Base-by-base conservation (phyloP, 2,888 invertebrate species). In the Vesta saturnalis region DNA sequence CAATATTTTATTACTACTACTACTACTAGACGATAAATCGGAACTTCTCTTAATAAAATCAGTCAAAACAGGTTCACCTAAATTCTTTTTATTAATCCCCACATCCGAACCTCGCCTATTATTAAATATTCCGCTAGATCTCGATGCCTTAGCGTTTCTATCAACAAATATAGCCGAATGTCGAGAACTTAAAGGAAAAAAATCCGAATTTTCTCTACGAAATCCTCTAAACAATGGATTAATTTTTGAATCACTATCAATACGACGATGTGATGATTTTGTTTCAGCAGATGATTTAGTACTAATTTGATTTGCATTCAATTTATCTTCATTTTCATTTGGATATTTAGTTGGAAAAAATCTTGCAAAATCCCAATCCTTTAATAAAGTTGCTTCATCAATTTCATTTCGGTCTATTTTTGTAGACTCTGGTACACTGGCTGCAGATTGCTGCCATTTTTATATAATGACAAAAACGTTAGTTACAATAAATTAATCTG, bases 291-390 rank as follows among this genome's bases (percentile, higher is more conserved):
- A n/a, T 6, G 39, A 39, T n/a, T n/a, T 39, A 6, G n/a, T n/a
- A n/a, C n/a, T n/a, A n/a, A n/a, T 23, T 8, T 23, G 4, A 79
- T 87, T 85, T 75, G 85, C 85, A 67, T 86, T 80, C 73, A 23
- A 49, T 35, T 46, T 62, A 56, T 68, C 64, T 18, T 63, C 60
- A 39, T 70, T 62, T 67, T 68, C 57, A 63, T 39, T 23, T 16
- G 70, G 76, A 73, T 77, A 84, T 79, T 85, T 86, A 69, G 85
- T 84, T 12, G 91, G 92, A 84, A 94, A 94, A 87, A 94, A 94
- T 81, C 92, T 90, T 75, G 93, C 92, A 84, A 94, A 92, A 85
- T 94, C 92, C 94, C 94, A 94, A 80, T 94, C 94, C 84, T 93
- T 92, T 77, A 94, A 87, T 73, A 94, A 87, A 62, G 91, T 90